Conservation (phyloP, 2,113 vertebrate genomes). For the Coptodon rendalli region DNA sequence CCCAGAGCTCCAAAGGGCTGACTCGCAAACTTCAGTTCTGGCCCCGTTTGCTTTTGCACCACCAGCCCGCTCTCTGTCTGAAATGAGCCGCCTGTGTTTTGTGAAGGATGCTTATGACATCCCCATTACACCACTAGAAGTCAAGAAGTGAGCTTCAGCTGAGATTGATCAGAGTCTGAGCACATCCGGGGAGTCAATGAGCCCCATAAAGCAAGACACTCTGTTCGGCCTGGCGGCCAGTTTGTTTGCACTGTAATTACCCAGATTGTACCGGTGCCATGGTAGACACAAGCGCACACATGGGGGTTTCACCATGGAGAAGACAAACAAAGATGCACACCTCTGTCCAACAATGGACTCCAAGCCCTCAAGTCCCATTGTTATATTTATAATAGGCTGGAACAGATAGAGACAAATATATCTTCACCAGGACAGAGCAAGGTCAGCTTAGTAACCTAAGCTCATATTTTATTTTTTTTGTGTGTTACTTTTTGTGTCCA, state of each 20-base stretch:
- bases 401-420: not conserved
- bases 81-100: slow-evolving; percentile 10
- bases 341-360: slow-evolving; percentile 7
- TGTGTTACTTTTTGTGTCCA: not conserved
- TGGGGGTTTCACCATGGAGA: slow-evolving; percentile 21
- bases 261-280: slow-evolving; percentile 27
- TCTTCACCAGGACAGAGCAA: not conserved
- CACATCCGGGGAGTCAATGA: slow-evolving; percentile 37
- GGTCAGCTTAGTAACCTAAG: not conserved
- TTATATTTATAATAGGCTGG: slow-evolving; percentile 2
- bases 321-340: slow-evolving; percentile 30
- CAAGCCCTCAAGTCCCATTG: not conserved
- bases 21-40: not conserved
- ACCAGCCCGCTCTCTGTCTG: not conserved
- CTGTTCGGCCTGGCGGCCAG: not conserved
- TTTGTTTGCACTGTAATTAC: slow-evolving; percentile 64
- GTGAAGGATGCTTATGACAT: slow-evolving; percentile 26
- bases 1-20: not conserved
- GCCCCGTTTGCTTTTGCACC: not conserved
- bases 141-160: slow-evolving; percentile 21
- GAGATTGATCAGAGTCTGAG: slow-evolving; percentile 38
- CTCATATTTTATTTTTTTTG: not conserved
- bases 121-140: slow-evolving; percentile 30
- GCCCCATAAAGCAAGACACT: slow-evolving; percentile 14
- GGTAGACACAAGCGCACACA: slow-evolving; percentile 8